Percentiles rank a stretch among this genome's conserved stretches.
These are phyloP conservation scores for Aricia artaxerxes DNA, from an alignment of 2,888 invertebrate genomes.

Conservation along the genomic window DNA sequence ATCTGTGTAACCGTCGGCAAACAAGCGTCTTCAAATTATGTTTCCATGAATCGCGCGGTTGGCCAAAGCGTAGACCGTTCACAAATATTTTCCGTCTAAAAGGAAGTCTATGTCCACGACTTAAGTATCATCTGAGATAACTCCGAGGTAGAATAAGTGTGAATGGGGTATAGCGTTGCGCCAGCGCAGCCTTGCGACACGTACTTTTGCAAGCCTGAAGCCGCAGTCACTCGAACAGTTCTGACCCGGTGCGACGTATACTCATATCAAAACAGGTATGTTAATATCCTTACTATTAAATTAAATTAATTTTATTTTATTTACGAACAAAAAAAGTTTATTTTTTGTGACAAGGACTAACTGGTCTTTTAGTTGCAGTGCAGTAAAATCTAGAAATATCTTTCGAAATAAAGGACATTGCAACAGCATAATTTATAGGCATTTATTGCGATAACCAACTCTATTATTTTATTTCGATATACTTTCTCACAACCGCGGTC, in stretches of 20 bases:
- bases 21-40: constrained; percentile 5
- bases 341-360: too few relatives aligned
- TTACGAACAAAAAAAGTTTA: neutral
- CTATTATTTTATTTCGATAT: neutral
- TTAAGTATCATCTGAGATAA: neutral
- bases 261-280: neutral
- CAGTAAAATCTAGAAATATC: neutral
- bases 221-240: constrained; percentile 10
- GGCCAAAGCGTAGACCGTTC: neutral
- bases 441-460: neutral
- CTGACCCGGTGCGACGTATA: constrained; percentile 1
- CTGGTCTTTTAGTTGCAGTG: neutral
- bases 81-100: neutral
- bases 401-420: neutral
- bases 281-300: neutral
- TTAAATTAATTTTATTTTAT: neutral
- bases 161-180: neutral
- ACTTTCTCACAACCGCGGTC: neutral
- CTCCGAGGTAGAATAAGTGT: neutral
- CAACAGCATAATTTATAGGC: neutral
- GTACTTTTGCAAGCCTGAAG: neutral
- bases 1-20: neutral
- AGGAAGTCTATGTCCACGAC: neutral
- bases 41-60: neutral
- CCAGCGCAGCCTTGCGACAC: constrained; percentile 10